Evolutionary conservation across 2,113 vertebrate genomes (phyloP).

Genomic region (Herpailurus yagouaroundi): DNA sequence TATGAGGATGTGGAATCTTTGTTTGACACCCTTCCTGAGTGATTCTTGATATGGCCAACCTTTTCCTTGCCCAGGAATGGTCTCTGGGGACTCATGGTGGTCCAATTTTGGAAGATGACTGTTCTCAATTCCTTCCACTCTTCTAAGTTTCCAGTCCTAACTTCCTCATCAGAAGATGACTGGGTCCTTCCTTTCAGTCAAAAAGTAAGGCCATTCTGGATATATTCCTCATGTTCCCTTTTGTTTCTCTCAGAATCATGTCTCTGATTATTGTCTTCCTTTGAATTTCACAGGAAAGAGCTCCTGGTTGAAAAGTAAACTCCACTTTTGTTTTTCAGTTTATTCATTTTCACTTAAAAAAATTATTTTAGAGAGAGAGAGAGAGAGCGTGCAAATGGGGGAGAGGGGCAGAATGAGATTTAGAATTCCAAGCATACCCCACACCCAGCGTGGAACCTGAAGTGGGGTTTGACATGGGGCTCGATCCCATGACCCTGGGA

Average conservation of each 20-base stretch:
- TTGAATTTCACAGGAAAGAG: neutral
- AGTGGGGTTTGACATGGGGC: neutral
- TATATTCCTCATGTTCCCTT: neutral
- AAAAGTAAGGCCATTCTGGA: neutral
- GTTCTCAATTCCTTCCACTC: neutral
- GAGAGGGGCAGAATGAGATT: neutral
- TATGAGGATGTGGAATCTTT: neutral
- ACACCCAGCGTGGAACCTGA: neutral
- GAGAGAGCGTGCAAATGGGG: neutral
- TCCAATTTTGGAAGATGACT: neutral
- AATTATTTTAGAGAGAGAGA: neutral
- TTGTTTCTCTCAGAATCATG: neutral
- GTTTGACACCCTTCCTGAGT: neutral
- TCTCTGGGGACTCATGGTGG: neutral
- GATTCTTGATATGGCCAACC: neutral
- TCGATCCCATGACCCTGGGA: neutral
- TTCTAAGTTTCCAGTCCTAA: neutral
- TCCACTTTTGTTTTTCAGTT: neutral
- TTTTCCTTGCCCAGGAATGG: neutral
- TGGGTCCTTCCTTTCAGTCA: neutral
- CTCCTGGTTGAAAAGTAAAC: neutral
- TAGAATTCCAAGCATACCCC: neutral
- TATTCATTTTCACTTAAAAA: neutral
- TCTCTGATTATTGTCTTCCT: neutral
- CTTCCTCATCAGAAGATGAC: neutral